phyloP scores from a whole-genome alignment of 2,888 invertebrate genomes.

The Seira musarum region DNA sequence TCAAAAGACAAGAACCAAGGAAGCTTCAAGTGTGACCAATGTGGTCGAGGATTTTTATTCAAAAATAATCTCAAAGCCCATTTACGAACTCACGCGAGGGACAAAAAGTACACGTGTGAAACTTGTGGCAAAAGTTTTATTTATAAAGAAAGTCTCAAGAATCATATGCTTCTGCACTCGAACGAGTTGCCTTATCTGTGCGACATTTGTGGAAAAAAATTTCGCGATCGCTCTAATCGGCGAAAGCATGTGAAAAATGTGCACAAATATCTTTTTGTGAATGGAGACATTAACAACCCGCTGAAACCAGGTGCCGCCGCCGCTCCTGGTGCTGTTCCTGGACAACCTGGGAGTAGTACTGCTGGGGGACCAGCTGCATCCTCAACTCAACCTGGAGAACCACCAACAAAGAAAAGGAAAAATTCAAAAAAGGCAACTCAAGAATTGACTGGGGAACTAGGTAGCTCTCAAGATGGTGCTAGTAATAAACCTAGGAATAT shows the following conservation, averaged over 20 bases:
- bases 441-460: slow-evolving; percentile 14
- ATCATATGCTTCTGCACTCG: slow-evolving; percentile 69
- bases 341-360: slow-evolving; percentile 10
- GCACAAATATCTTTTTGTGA: slow-evolving; percentile 68
- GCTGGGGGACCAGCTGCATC: slow-evolving; percentile 31
- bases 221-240: slow-evolving; percentile 67
- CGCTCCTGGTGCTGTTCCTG: slow-evolving; percentile 12
- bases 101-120: slow-evolving; percentile 69
- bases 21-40: slow-evolving; percentile 68
- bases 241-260: slow-evolving; percentile 70
- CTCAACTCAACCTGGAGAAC: slow-evolving; percentile 50
- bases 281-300: slow-evolving; percentile 63
- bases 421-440: slow-evolving; percentile 40
- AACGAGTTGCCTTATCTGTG: slow-evolving; percentile 68
- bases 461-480: slow-evolving; percentile 5
- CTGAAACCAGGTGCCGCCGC: slow-evolving; percentile 35
- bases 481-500: slow-evolving; percentile 40
- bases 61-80: slow-evolving; percentile 69
- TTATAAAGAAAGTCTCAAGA: slow-evolving; percentile 69
- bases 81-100: slow-evolving; percentile 69
- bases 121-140: slow-evolving; percentile 69
- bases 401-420: slow-evolving; percentile 54
- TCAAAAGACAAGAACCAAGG: slow-evolving; percentile 66
- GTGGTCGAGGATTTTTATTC: slow-evolving; percentile 67
- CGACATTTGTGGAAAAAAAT: slow-evolving; percentile 69